Base-by-base conservation (phyloP, 2,888 invertebrate genomes). In the Sclerodermus sp. region DNA sequence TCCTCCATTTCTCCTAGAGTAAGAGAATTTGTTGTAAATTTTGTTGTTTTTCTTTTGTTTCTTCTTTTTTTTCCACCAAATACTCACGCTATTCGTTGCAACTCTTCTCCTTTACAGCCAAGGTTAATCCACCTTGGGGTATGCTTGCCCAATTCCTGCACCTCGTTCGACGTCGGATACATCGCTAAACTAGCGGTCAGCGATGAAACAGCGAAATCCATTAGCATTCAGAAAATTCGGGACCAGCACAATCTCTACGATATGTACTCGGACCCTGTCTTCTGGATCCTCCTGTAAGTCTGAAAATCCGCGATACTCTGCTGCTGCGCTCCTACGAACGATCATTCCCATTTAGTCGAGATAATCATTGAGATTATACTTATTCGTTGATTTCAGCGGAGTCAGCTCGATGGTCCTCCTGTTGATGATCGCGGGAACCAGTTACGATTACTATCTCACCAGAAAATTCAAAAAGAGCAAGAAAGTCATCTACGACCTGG, bases 91-190 rank as follows among this genome's bases (percentile, higher is more conserved):
- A n/a, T n/a, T n/a, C n/a, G n/a, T n/a, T n/a, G n/a, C n/a, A n/a
- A n/a, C n/a, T n/a, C 23, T 37, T 37, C n/a, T 6, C 8, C 13
- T 57, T 73, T 75, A 36, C 75, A 91, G 90, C 82, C 84, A 32
- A 85, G 88, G 69, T 83, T 85, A 2, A 79, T 92, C 40, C 87
- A 90, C 67, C 80, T 91, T 4, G 92, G 92, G 0, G 78, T 89
- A 12, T 92, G 92, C 70, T 79, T 92, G 47, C 92, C 92, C 12
- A 81, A 82, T 45, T 81, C 84, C 5, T 92, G 92, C 71, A 79
- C 82, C 5, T 82, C 84, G 5, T 73, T 78, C 2, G 88, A 88
- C 51, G 84, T 90, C n/a, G 77, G 79, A 13, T 75, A 75, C 2
- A 67, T 77, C 41, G 70, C 67, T 1, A 73, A 79, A 62, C 79